Percentiles rank a stretch among this genome's conserved stretches.
These are phyloP conservation scores for Artibeus lituratus DNA, from an alignment of 2,797 vertebrate genomes.

Conservation along the genomic window DNA sequence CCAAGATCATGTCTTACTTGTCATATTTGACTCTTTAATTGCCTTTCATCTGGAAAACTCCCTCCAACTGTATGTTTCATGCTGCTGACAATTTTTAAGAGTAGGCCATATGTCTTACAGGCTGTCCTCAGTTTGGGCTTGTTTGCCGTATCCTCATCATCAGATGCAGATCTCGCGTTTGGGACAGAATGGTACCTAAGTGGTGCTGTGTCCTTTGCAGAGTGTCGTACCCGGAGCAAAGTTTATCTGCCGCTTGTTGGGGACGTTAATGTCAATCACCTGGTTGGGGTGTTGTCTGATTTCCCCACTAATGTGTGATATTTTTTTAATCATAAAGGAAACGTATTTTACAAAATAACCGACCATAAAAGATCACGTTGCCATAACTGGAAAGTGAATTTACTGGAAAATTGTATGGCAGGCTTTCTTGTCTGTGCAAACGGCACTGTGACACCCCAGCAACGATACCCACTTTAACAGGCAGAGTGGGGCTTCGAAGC, in stretches of 20 bases:
- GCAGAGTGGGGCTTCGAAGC: background rate
- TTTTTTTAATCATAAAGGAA: background rate
- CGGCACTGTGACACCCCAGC: background rate
- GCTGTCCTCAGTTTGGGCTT: background rate
- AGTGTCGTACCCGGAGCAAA: background rate
- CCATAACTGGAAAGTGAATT: background rate
- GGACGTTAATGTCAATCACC: background rate
- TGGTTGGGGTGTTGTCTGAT: background rate
- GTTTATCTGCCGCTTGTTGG: background rate
- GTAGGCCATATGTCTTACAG: background rate
- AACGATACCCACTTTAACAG: background rate
- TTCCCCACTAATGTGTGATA: background rate
- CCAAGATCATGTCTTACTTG: background rate
- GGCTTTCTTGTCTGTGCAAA: background rate
- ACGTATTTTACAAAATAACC: background rate
- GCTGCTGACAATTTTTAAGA: background rate
- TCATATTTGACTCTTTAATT: background rate
- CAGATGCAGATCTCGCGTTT: background rate
- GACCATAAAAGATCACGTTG: background rate
- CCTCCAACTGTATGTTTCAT: background rate
- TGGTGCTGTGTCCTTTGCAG: background rate
- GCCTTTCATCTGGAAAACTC: background rate
- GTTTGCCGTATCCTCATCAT: background rate
- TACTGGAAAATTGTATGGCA: background rate
- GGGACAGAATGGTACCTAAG: background rate